Conservation (phyloP, 2,888 invertebrate species). For the Andrena fulva region DNA sequence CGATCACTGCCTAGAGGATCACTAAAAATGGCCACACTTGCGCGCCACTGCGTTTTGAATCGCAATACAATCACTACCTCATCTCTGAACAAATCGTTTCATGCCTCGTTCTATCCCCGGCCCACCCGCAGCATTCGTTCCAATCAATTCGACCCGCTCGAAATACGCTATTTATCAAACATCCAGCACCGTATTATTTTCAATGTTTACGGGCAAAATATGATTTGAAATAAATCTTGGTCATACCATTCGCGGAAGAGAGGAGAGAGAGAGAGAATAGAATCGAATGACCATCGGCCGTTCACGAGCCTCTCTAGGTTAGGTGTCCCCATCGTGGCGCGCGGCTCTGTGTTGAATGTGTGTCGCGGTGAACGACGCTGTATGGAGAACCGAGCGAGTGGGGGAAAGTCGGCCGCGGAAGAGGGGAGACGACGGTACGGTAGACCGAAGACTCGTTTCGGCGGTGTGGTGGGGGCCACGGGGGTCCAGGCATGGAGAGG, state of each 20-base stretch:
- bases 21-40: too few relatives aligned
- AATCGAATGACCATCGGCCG: constrained; percentile 63
- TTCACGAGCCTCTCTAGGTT: constrained; percentile 30
- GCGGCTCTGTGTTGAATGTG: constrained; percentile 48
- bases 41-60: constrained; percentile 6
- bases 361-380: constrained; percentile 35
- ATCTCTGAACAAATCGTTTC: constrained; percentile 25
- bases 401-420: constrained; percentile 55
- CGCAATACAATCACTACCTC: not conserved
- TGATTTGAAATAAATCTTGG: constrained; percentile 23
- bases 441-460: constrained; percentile 73
- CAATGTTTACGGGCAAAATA: constrained; percentile 39
- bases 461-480: constrained; percentile 72
- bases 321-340: constrained; percentile 22
- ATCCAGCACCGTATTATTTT: constrained; percentile 20
- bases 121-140: constrained; percentile 13
- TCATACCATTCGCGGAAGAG: not conserved
- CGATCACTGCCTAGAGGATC: too few relatives aligned
- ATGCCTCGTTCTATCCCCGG: not conserved
- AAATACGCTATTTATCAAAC: constrained; percentile 31
- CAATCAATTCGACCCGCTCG: constrained; percentile 34
- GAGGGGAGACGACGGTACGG: constrained; percentile 61
- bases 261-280: constrained; percentile 30
- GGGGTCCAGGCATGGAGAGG: constrained; percentile 78
- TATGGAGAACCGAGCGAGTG: constrained; percentile 24